A percentile compares a stretch with the other conserved stretches of the same genome.
Evolutionary conservation across 1,140 invertebrate genomes (phyloP).

Genomic region (Eubasilissa regina): DNA sequence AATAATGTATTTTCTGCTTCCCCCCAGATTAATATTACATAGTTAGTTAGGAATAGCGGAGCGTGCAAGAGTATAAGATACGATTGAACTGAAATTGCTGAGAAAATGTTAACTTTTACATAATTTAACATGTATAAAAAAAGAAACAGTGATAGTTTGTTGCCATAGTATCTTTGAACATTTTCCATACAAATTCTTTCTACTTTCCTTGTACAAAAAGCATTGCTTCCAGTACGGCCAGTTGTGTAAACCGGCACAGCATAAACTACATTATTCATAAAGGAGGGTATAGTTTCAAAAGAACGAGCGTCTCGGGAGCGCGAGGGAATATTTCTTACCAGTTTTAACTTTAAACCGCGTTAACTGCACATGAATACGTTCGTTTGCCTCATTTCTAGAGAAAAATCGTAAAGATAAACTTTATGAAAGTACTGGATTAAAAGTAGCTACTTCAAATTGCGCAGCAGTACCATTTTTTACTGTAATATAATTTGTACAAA

Average conservation of each 20-base stretch:
- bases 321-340: not conserved
- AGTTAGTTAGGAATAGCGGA: too few relatives aligned
- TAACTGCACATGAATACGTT: constrained; percentile 31
- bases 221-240: constrained; percentile 20
- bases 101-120: too few relatives aligned
- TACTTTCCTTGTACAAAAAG: constrained; percentile 13
- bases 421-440: not conserved
- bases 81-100: too few relatives aligned
- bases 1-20: too few relatives aligned
- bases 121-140: too few relatives aligned
- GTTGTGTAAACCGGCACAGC: constrained; percentile 14
- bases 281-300: constrained; percentile 33
- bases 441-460: too few relatives aligned
- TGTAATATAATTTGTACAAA: too few relatives aligned
- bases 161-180: not conserved
- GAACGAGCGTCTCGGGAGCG: constrained; percentile 15
- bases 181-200: constrained; percentile 35
- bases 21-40: too few relatives aligned
- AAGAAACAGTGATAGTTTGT: too few relatives aligned
- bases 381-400: constrained; percentile 7
- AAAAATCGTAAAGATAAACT: constrained; percentile 22
- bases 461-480: too few relatives aligned
- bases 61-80: too few relatives aligned
- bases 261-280: constrained; percentile 42
- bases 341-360: constrained; percentile 38